Percentiles rank a stretch among this genome's conserved stretches.
Evolutionary conservation across 2,888 invertebrate species (phyloP).

Genomic region (Aleiodes testaceus): DNA sequence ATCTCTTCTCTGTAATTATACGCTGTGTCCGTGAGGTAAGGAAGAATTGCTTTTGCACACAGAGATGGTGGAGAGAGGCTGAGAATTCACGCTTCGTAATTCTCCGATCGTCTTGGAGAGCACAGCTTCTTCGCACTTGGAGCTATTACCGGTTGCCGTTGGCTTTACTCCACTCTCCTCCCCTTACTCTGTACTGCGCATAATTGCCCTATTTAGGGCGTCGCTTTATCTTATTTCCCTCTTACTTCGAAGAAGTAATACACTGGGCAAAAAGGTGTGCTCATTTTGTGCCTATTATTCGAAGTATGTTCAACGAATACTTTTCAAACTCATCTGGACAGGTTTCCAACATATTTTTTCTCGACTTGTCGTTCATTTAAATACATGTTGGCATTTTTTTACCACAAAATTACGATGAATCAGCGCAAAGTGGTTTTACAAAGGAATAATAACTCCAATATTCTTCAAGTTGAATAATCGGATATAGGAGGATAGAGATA

Average conservation of each 20-base stretch:
- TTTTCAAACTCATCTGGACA: too few relatives aligned
- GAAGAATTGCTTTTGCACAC: slow-evolving; percentile 28
- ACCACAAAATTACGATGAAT: too few relatives aligned
- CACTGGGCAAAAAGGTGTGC: neutral
- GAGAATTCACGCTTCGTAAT: slow-evolving; percentile 39
- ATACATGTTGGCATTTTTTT: too few relatives aligned
- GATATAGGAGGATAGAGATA: too few relatives aligned
- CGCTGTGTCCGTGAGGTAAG: slow-evolving; percentile 28
- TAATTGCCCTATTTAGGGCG: slow-evolving; percentile 60
- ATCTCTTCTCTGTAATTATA: slow-evolving; percentile 39
- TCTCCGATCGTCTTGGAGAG: slow-evolving; percentile 28
- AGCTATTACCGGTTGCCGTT: slow-evolving; percentile 23
- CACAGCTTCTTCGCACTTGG: slow-evolving; percentile 1
- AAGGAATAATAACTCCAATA: too few relatives aligned
- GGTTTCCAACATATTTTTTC: too few relatives aligned
- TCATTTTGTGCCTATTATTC: neutral
- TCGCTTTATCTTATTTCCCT: slow-evolving; percentile 38
- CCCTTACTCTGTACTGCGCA: slow-evolving; percentile 49
- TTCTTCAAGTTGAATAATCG: too few relatives aligned
- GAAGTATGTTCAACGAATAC: too few relatives aligned
- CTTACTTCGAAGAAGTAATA: neutral
- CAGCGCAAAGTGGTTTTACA: too few relatives aligned
- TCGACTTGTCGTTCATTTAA: too few relatives aligned
- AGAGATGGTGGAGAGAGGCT: neutral
- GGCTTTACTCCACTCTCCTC: slow-evolving; percentile 35